Base-by-base conservation (phyloP, 92 coral and sea anemone species). In the Porites cylindrica region DNA sequence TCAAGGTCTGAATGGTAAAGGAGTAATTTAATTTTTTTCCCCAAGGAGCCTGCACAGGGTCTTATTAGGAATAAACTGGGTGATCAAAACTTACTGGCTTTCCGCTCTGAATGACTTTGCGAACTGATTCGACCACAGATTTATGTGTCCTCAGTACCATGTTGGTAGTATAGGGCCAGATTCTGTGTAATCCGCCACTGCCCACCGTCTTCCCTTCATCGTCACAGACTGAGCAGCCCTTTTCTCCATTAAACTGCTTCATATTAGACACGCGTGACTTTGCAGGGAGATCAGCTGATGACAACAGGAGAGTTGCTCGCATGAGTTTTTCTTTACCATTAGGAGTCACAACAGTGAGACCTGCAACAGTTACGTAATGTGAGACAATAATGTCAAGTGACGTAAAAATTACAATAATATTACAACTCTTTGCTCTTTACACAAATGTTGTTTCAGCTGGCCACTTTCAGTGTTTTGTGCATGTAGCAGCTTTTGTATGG, bases 281-380 rank as follows among this genome's bases (percentile, higher is more conserved):
- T 56, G 65, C 88, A 58, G 94, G 94, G 58, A 91, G 94, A 81
- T 90, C 93, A 54, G 90, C 77, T 72, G 86, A 83, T 67, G 89
- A 75, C 85, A 89, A 89, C 80, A 89, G 80, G 76, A 89, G 84
- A 70, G 89, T 89, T 60, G 84, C 81, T 23, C 67, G 68, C 10
- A 81, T 69, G 53, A 17, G n/a, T 32, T 81, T 17, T 3, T 81
- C 76, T 61, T 58, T 10, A 10, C 85, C 85, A 53, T 17, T 12
- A 23, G 85, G 53, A 23, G 85, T 81, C 21, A 50, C 26, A 29
- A 29, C 32, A 29, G 32, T 29, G 32, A 29, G 32, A 29, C 32
- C 32, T 29, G 32, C 32, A 29, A 29, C 32, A 29, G 32, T 29
- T 29, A 29, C 32, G 2, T 29, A 29, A 19, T 51, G 23, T 10